Base-by-base conservation (phyloP, 2,113 vertebrate species). In the Phaetusa simplex region DNA sequence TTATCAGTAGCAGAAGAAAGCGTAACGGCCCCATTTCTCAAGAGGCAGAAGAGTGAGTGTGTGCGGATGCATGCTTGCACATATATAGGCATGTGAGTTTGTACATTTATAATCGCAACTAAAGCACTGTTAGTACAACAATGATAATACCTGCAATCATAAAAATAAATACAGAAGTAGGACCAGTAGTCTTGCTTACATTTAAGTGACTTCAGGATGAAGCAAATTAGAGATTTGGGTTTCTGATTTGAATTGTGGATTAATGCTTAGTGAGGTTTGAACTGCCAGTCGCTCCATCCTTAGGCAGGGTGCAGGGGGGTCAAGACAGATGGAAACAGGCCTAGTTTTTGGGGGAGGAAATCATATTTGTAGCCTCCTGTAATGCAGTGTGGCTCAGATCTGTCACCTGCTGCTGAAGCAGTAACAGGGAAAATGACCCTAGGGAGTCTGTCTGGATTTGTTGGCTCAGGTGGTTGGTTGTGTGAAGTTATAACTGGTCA, bases 1-100 rank as follows among this genome's bases (percentile, higher is more conserved):
- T 98, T 98, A 98, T 98, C 96, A 95, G 45, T 67, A 97, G 97
- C 96, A 96, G 93, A 96, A 96, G 98, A 96, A 94, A 96, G 91
- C 73, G 43, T 97, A 97, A 97, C 49, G 71, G 96, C 67, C 76
- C 91, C 64, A 80, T 96, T 97, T 97, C 94, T 96, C 95, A 94
- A 79, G 86, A 88, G 94, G 96, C 13, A 69, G 90, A 72, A 55
- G 96, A 79, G 70, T 11, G 66, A 80, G 79, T 0, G 56, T 58
- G 76, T 72, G 88, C 4, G 34, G 80, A 34, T 47, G 71, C 6
- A 55, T 88, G 92, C 90, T 84, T 91, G 70, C 92, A 91, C 84
- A 61, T 72, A 62, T 22, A 69, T 11, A 80, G 86, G 67, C 76
- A 56, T 36, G 85, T 70, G 90, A 93, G 58, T 71, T 82, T 67